phyloP scores from a whole-genome alignment of 2,888 invertebrate genomes.

The Matsumyia berberina region DNA sequence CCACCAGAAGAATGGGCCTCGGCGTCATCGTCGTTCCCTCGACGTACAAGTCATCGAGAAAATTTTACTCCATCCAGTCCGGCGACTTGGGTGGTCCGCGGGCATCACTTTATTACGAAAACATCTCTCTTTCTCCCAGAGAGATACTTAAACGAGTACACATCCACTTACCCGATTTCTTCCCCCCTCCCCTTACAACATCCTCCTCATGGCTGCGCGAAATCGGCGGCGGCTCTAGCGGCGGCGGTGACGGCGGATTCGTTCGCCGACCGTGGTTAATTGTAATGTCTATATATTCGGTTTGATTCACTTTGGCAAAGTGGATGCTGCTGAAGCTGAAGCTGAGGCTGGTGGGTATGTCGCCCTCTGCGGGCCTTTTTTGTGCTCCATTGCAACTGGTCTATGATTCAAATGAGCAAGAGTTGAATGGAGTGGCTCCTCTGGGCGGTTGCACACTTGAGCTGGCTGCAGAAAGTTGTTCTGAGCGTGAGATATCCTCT shows the following conservation, averaged over 20 bases:
- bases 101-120: conserved; percentile 76
- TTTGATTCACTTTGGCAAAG: conserved; percentile 71
- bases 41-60: conserved; percentile 61
- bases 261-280: conserved; percentile 57
- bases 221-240: conserved; percentile 45
- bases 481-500: conserved; percentile 40
- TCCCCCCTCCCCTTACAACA: conserved; percentile 50
- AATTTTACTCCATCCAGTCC: conserved; percentile 65
- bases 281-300: conserved; percentile 73
- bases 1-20: conserved; percentile 65
- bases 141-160: conserved; percentile 76
- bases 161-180: conserved; percentile 73
- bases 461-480: conserved; percentile 18
- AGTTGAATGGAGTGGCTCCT: background rate
- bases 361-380: conserved; percentile 10
- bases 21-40: conserved; percentile 49
- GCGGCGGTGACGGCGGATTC: conserved; percentile 14
- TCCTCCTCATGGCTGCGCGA: conserved; percentile 61
- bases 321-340: conserved; percentile 42
- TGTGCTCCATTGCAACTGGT: conserved; percentile 43
- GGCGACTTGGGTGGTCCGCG: conserved; percentile 73
- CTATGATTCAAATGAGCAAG: conserved; percentile 52
- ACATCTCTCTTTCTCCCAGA: conserved; percentile 75
- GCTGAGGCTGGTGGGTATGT: conserved; percentile 12
- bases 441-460: conserved; percentile 23